Conservation (phyloP, 2,888 invertebrate genomes). For the Phengaris alcon region DNA sequence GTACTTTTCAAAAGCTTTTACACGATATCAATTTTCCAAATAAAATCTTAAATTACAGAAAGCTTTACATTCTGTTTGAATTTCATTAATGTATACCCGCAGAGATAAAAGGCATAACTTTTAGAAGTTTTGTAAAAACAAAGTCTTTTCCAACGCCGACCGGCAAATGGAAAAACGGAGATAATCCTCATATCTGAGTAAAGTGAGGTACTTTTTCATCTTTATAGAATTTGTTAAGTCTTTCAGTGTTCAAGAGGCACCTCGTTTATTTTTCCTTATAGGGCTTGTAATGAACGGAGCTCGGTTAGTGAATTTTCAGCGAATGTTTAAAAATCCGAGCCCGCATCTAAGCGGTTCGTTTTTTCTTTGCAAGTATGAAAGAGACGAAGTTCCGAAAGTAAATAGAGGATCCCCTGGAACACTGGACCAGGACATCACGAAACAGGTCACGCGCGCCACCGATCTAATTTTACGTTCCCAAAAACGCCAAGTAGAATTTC, state of each 20-base stretch:
- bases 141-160: slow-evolving; percentile 29
- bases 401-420: slow-evolving; percentile 48
- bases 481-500: slow-evolving; percentile 61
- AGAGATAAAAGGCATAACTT: slow-evolving; percentile 30
- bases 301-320: slow-evolving; percentile 35
- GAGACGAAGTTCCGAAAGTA: slow-evolving; percentile 47
- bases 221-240: slow-evolving; percentile 50
- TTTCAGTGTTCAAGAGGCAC: slow-evolving; percentile 45
- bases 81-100: slow-evolving; percentile 29
- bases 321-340: slow-evolving; percentile 38
- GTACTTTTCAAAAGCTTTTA: slow-evolving; percentile 19
- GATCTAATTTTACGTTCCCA: slow-evolving; percentile 67
- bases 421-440: slow-evolving; percentile 53
- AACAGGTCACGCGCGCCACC: slow-evolving; percentile 60
- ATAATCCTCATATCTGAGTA: slow-evolving; percentile 45
- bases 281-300: slow-evolving; percentile 51
- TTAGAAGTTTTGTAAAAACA: slow-evolving; percentile 29
- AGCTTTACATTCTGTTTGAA: slow-evolving; percentile 21
- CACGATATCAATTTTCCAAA: slow-evolving; percentile 22
- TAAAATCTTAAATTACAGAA: slow-evolving; percentile 17
- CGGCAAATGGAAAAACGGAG: slow-evolving; percentile 38
- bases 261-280: slow-evolving; percentile 47
- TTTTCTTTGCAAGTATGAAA: slow-evolving; percentile 40
- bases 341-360: slow-evolving; percentile 38
- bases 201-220: slow-evolving; percentile 52